phyloP scores from a whole-genome alignment of 2,888 invertebrate species.

The Seladonia tumulorum region DNA sequence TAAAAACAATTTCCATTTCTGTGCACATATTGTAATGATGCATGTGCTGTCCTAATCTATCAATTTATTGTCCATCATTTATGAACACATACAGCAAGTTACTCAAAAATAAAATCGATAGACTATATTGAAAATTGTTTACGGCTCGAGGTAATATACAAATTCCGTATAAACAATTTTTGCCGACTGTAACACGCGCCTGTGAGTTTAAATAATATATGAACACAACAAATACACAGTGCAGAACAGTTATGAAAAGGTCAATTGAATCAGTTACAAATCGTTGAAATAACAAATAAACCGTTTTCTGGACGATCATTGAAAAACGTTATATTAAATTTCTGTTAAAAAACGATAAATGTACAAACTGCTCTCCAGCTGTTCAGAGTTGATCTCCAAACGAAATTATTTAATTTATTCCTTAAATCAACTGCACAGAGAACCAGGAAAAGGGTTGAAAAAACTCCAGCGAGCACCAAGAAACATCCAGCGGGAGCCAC shows the following conservation, averaged over 20 bases:
- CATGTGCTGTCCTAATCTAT: too few relatives aligned
- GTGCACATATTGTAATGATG: too few relatives aligned
- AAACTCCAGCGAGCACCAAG: neutral
- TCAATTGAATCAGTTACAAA: neutral
- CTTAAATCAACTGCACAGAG: neutral
- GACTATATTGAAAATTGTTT: neutral
- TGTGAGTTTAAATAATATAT: neutral
- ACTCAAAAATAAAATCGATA: neutral
- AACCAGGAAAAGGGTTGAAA: neutral
- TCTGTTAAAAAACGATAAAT: too few relatives aligned
- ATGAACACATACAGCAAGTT: neutral
- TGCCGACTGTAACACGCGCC: neutral
- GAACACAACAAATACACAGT: neutral
- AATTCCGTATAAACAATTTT: neutral
- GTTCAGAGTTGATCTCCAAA: too few relatives aligned
- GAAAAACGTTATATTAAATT: too few relatives aligned
- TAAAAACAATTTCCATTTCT: too few relatives aligned
- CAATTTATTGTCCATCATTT: too few relatives aligned
- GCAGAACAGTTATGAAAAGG: neutral
- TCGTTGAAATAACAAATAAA: too few relatives aligned
- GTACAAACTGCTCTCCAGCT: too few relatives aligned
- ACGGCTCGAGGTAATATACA: neutral
- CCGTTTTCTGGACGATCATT: too few relatives aligned
- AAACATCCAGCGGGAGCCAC: neutral
- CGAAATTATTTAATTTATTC: neutral